These are phyloP conservation scores for Tapirus indicus DNA, from an alignment of 2,797 vertebrate species.

Conservation along the genomic window DNA sequence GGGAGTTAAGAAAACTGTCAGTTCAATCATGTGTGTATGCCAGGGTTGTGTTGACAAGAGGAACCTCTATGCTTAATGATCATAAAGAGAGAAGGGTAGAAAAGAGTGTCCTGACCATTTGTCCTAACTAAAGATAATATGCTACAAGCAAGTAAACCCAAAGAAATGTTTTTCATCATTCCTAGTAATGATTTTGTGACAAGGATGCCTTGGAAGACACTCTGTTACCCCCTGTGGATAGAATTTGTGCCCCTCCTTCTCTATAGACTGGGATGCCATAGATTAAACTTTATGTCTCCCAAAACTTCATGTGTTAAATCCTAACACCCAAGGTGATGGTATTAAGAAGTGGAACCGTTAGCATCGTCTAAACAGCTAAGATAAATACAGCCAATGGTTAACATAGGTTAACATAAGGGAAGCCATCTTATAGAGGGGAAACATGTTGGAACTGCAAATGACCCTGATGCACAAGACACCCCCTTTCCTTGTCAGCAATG, in stretches of 20 bases:
- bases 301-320: neutral
- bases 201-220: neutral
- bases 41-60: neutral
- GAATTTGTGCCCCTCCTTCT: neutral
- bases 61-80: neutral
- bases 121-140: neutral
- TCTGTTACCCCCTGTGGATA: neutral
- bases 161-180: neutral
- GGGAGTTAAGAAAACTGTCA: slow-evolving; percentile 44
- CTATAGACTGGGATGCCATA: neutral
- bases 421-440: too few species aligned
- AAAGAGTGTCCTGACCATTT: neutral
- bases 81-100: neutral
- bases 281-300: neutral
- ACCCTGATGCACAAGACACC: too few species aligned
- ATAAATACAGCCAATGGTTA: too few species aligned
- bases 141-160: neutral
- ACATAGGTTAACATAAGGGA: too few species aligned
- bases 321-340: neutral
- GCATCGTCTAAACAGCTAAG: too few species aligned
- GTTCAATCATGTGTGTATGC: neutral
- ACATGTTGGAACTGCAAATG: too few species aligned
- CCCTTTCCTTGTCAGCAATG: too few species aligned
- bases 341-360: neutral
- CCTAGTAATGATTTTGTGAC: neutral